These are phyloP conservation scores for Saccostrea cuccullata DNA, from an alignment of 1,140 invertebrate genomes.

Conservation along the genomic window DNA sequence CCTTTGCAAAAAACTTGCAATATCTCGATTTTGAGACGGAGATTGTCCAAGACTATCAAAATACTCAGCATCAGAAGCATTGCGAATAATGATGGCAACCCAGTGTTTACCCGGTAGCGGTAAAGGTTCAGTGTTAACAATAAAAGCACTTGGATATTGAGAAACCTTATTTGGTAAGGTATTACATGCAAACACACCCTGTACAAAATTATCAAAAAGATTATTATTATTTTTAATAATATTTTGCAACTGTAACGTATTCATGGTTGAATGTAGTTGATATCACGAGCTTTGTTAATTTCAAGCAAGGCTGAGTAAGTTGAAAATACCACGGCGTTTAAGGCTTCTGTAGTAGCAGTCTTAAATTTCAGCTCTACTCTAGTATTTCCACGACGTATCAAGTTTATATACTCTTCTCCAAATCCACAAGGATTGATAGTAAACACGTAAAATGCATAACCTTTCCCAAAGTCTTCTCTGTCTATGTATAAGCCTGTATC, in stretches of 20 bases:
- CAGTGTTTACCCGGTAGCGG: conserved; percentile 23
- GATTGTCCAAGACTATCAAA: conserved; percentile 44
- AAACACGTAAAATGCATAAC: conserved; percentile 44
- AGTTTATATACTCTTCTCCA: background rate
- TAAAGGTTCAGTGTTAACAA: conserved; percentile 23
- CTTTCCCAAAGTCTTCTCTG: conserved; percentile 7
- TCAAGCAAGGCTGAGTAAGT: conserved; percentile 37
- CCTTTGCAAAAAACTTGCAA: background rate
- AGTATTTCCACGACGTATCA: conserved; percentile 32
- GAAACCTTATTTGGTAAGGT: conserved; percentile 34
- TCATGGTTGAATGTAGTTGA: conserved; percentile 45
- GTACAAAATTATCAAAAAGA: background rate
- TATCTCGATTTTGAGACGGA: too few relatives aligned
- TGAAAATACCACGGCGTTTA: conserved; percentile 37
- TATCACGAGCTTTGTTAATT: conserved; percentile 39
- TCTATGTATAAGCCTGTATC: background rate
- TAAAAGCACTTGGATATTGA: conserved; percentile 4
- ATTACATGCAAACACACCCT: background rate
- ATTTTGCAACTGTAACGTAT: conserved; percentile 15
- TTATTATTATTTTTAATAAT: background rate
- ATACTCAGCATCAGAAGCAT: background rate
- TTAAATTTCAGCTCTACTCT: conserved; percentile 48
- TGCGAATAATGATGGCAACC: background rate
- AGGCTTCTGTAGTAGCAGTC: conserved; percentile 15
- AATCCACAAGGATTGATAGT: conserved; percentile 12